A percentile compares a stretch with the other conserved stretches of the same genome.
Conservation (phyloP, 2,888 invertebrate species). For the Lasiommata megera region DNA sequence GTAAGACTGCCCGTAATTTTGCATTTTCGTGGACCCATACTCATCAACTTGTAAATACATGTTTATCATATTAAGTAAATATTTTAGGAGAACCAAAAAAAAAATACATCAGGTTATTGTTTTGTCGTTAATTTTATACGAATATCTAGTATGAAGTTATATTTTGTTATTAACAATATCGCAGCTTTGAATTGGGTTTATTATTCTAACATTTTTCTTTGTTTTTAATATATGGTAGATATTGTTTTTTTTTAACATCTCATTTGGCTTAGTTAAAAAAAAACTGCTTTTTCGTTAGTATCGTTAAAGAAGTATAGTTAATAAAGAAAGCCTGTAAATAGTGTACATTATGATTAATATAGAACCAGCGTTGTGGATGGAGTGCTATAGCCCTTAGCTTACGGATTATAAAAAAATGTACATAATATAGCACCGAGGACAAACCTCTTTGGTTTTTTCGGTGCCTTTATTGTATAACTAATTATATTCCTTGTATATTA, state of each 20-base stretch:
- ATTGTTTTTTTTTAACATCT: not conserved
- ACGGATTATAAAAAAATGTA: no score
- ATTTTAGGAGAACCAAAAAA: not conserved
- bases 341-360: no score
- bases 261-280: not conserved
- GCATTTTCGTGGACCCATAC: slow-evolving; percentile 15
- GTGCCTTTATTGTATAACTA: no score
- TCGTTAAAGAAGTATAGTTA: no score
- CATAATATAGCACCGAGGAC: no score
- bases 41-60: slow-evolving; percentile 20
- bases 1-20: slow-evolving; percentile 47
- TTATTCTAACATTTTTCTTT: slow-evolving; percentile 11
- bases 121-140: not conserved
- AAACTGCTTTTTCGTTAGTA: no score
- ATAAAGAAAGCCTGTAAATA: no score
- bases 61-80: slow-evolving; percentile 12
- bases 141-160: slow-evolving; percentile 10
- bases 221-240: not conserved
- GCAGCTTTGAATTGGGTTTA: slow-evolving; percentile 18
- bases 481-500: no score
- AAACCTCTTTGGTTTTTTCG: no score
- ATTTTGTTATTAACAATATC: slow-evolving; percentile 13
- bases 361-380: no score
- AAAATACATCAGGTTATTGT: not conserved
- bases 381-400: no score